Percentiles rank a stretch among this genome's conserved stretches.
Conservation (phyloP, 2,113 vertebrate genomes). For the Clarias batrachus region DNA sequence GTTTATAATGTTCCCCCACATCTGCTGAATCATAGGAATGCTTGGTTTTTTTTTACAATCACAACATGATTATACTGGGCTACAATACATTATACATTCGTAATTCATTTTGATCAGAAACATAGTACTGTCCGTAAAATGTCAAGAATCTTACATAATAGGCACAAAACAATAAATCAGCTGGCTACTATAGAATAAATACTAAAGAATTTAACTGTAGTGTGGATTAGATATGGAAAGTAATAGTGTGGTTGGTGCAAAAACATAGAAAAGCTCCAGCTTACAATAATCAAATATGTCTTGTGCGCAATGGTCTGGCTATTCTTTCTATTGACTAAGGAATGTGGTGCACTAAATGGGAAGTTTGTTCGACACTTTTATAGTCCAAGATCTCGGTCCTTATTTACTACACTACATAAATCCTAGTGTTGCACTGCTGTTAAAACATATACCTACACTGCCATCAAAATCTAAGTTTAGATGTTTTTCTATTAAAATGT, state of each 20-base stretch:
- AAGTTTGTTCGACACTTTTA: neutral
- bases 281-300: conserved; percentile 21
- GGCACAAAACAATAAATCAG: conserved; percentile 45
- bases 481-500: neutral
- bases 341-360: neutral
- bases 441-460: neutral
- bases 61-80: conserved; percentile 47
- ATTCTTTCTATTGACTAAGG: conserved; percentile 10
- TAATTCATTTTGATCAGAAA: conserved; percentile 37
- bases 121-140: conserved; percentile 30
- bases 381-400: neutral
- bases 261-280: conserved; percentile 38
- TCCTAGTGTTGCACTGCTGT: neutral
- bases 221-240: conserved; percentile 34
- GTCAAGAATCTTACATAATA: conserved; percentile 33
- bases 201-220: conserved; percentile 50
- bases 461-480: neutral
- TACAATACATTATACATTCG: conserved; percentile 51
- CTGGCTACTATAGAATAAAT: conserved; percentile 53
- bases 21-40: conserved; percentile 42
- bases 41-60: conserved; percentile 34
- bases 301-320: conserved; percentile 4
- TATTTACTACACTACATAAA: neutral
- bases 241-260: conserved; percentile 52
- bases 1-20: conserved; percentile 23